These are phyloP conservation scores for Amiota mariae DNA, from an alignment of 2,888 invertebrate species.

Conservation along the genomic window DNA sequence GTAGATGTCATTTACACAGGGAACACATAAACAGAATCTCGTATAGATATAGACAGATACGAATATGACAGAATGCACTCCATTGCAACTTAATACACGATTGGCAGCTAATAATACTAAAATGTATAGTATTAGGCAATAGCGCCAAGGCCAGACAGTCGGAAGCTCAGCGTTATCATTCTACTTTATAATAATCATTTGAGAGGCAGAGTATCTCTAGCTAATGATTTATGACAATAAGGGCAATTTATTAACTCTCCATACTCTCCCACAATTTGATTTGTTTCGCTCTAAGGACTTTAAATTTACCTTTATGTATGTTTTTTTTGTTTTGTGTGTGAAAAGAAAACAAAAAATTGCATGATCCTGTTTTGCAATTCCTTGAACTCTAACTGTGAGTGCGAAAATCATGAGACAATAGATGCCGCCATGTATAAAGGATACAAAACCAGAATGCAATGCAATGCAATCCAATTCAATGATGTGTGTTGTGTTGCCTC, in stretches of 20 bases:
- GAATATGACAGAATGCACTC: not conserved
- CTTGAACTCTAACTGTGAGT: slow-evolving; percentile 4
- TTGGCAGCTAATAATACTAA: not conserved
- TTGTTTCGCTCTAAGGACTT: not conserved
- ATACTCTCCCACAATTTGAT: not conserved
- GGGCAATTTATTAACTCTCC: not conserved
- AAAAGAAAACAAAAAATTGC: slow-evolving; percentile 5
- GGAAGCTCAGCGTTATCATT: not conserved
- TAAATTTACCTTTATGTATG: not conserved
- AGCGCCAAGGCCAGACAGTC: not conserved
- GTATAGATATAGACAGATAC: not conserved
- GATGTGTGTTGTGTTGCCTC: not conserved
- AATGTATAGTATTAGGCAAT: not conserved
- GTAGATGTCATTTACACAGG: slow-evolving; percentile 15
- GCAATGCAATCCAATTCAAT: not conserved
- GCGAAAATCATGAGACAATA: slow-evolving; percentile 13
- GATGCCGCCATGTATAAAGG: not conserved
- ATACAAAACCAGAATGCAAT: not conserved
- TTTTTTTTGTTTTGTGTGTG: not conserved
- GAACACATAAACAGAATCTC: no score
- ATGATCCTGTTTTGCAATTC: not conserved
- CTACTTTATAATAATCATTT: no score
- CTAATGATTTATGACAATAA: slow-evolving; percentile 11
- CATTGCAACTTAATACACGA: not conserved
- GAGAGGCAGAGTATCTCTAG: not conserved